Percentiles rank a stretch among this genome's conserved stretches.
Evolutionary conservation across 2,888 invertebrate species (phyloP).

Genomic region (Brassicogethes aeneus): DNA sequence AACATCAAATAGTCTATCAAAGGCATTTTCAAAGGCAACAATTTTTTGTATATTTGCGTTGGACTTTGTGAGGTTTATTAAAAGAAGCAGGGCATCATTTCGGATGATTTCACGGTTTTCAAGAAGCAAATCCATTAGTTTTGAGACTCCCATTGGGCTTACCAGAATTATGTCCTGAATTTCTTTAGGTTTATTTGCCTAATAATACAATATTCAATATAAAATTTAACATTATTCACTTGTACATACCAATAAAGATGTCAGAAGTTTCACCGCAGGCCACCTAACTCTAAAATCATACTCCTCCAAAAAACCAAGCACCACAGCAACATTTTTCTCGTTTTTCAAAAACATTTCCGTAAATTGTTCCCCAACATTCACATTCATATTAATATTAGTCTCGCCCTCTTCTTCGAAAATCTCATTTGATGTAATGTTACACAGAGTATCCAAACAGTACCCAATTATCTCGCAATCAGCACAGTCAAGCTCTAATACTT

Average conservation of each 20-base stretch:
- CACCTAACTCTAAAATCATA: conserved; percentile 91
- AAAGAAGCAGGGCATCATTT: conserved; percentile 84
- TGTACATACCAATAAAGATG: conserved; percentile 64
- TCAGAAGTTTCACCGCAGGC: conserved; percentile 82
- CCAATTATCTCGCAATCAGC: conserved; percentile 87
- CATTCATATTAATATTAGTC: conserved; percentile 38
- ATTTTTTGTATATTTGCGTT: conserved; percentile 98
- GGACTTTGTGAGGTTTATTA: conserved; percentile 86
- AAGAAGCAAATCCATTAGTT: conserved; percentile 90
- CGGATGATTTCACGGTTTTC: conserved; percentile 93
- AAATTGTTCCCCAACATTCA: conserved; percentile 84
- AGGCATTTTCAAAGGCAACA: conserved; percentile 98
- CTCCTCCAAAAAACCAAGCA: conserved; percentile 83
- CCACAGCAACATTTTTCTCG: conserved; percentile 69
- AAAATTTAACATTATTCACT: no score
- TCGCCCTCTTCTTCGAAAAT: conserved; percentile 75
- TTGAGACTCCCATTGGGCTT: conserved; percentile 95
- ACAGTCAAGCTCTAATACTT: conserved; percentile 81
- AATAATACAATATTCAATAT: no score
- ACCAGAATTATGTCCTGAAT: conserved; percentile 81
- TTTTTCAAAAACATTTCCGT: conserved; percentile 96
- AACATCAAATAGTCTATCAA: conserved; percentile 90
- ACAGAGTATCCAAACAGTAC: conserved; percentile 85
- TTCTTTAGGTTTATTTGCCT: conserved; percentile 72
- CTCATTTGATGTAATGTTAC: conserved; percentile 77